Evolutionary conservation across 1,140 invertebrate species (phyloP), one percentile per base, ranked within the genome.

Genomic region (Drosophila fuyamai): DNA sequence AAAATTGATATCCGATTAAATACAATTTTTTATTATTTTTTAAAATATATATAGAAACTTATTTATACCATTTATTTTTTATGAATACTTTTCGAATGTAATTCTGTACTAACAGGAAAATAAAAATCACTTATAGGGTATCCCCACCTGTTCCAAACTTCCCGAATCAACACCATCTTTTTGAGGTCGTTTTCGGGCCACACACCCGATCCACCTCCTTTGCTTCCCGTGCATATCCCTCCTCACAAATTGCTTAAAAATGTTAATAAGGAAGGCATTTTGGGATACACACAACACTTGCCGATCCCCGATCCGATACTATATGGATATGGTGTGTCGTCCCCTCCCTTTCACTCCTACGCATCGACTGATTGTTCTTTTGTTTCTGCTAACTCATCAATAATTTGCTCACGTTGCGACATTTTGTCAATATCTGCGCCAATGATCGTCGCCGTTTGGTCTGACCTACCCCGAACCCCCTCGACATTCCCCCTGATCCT

Each of bases 361-460:
- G 14, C 35, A 44, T 7, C 46, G 27, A 16, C 27, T 43, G 61
- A 27, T 48, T 72, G 50, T 71, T 71, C 65, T 77, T 68, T 76
- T 57, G 55, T 78, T 78, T 78, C 51, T 81, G 84, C 80, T 55
- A 90, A 90, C 75, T 90, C 75, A 90, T 89, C 81, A 90, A 90
- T 90, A 90, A 85, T 90, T 85, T 76, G 85, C 75, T 75, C 85
- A 89, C 85, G 85, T 90, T 90, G 86, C 81, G 86, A 90, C 85
- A 89, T 89, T 89, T 89, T 90, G 85, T 89, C 85, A 89, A 89
- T 89, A 90, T 90, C 85, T 90, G 81, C 80, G 84, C 83, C 83
- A 88, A 85, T 88, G 83, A 83, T 88, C 83, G 79, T 58, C 74
- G 81, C 73, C 58, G 74, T 62, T 74, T 51, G 58, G 71, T 46